Conservation (phyloP, 1,140 invertebrate genomes). For the Palaemon carinicauda region DNA sequence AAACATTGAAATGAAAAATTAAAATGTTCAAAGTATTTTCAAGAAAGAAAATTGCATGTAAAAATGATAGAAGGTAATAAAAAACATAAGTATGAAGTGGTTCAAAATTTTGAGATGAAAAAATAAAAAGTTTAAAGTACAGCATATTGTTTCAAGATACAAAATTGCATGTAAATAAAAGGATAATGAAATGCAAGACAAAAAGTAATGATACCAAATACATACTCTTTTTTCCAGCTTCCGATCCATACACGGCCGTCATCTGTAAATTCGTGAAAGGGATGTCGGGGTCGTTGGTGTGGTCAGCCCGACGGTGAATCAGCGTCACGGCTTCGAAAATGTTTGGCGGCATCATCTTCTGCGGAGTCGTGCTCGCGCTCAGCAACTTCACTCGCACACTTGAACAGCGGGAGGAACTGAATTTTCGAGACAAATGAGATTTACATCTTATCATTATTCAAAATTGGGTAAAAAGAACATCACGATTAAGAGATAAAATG, state of each 20-base stretch:
- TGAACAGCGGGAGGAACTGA: conserved; percentile 48
- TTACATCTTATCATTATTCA: background rate
- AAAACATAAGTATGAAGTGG: no score
- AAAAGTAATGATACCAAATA: background rate
- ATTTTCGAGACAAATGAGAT: no score
- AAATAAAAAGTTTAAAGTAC: no score
- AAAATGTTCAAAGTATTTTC: no score
- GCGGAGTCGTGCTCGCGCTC: background rate
- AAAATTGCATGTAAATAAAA: no score
- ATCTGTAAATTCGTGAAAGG: conserved; percentile 55
- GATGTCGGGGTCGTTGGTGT: conserved; percentile 44
- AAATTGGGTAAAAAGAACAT: no score
- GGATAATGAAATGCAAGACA: background rate
- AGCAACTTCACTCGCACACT: conserved; percentile 44
- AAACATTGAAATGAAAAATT: no score
- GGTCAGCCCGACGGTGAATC: conserved; percentile 45
- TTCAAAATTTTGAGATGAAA: no score
- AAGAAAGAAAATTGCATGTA: no score
- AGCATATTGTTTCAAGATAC: no score
- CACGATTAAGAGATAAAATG: no score
- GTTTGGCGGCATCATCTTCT: conserved; percentile 29
- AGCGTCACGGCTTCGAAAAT: conserved; percentile 47
- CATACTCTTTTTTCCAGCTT: conserved; percentile 29
- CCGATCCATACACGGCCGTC: conserved; percentile 26
- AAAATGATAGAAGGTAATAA: no score